These are phyloP conservation scores for Sinodicranocentrus sp. DNA, from an alignment of 2,888 invertebrate genomes.

Conservation along the genomic window DNA sequence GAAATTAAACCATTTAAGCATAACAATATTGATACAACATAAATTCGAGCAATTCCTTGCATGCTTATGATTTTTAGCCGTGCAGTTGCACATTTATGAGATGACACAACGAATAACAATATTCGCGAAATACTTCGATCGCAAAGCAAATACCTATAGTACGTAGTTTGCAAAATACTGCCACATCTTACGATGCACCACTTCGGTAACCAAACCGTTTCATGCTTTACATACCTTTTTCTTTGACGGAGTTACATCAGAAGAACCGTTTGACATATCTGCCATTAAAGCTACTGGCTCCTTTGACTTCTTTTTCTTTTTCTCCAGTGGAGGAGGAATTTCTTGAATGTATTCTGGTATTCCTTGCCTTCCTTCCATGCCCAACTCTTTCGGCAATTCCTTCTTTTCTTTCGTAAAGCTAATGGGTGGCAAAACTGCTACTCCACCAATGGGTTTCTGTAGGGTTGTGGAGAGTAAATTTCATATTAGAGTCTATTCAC, in stretches of 20 bases:
- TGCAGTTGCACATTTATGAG: too few relatives aligned
- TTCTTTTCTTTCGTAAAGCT: slow-evolving; percentile 81
- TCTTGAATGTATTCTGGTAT: slow-evolving; percentile 62
- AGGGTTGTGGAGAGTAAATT: not conserved
- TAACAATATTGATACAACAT: too few relatives aligned
- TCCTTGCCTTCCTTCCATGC: slow-evolving; percentile 73
- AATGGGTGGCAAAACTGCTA: slow-evolving; percentile 87
- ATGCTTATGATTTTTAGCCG: slow-evolving; percentile 39
- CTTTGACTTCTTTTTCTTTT: slow-evolving; percentile 79
- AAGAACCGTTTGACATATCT: slow-evolving; percentile 69
- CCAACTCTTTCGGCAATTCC: slow-evolving; percentile 77
- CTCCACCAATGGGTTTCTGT: slow-evolving; percentile 91
- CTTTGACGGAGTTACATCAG: slow-evolving; percentile 70
- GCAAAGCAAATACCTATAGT: too few relatives aligned
- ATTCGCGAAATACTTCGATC: too few relatives aligned
- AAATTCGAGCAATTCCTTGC: too few relatives aligned
- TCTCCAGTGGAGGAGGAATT: slow-evolving; percentile 67
- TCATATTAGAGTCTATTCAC: not conserved
- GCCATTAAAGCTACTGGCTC: slow-evolving; percentile 76
- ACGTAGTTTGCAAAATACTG: too few relatives aligned
- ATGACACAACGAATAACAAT: too few relatives aligned
- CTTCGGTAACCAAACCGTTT: too few relatives aligned
- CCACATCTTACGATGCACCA: too few relatives aligned
- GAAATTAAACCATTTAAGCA: not conserved
- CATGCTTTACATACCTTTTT: slow-evolving; percentile 71